Evolutionary conservation across 53 echinoderm and acorn worm species (phyloP).

Genomic region (Luidia sarsii): DNA sequence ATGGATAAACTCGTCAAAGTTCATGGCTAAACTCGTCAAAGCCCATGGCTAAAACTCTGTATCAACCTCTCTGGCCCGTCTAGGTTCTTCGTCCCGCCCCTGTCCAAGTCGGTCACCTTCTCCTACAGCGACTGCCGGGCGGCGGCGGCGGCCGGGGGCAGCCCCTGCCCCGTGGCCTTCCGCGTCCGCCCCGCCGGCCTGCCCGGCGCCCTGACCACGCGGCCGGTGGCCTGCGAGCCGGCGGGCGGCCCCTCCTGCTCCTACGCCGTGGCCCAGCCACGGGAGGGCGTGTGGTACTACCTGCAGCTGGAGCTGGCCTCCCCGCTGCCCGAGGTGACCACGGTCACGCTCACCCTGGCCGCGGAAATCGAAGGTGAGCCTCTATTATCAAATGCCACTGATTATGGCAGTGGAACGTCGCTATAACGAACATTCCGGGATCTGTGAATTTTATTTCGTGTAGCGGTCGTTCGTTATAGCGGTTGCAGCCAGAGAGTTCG

Average conservation of each 20-base stretch:
- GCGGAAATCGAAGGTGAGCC: no score
- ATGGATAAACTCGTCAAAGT: no score
- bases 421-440: no score
- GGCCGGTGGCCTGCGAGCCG: conserved; percentile 6
- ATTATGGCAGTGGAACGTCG: no score
- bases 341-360: no score
- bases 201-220: conserved; percentile 12
- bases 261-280: conserved; percentile 8
- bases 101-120: conserved; percentile 48
- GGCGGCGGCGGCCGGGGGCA: conserved; percentile 3
- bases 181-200: conserved; percentile 27
- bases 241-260: conserved; percentile 14
- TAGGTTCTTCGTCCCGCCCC: conserved; percentile 31
- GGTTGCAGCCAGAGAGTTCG: no score
- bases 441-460: no score
- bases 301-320: conserved; percentile 40
- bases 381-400: no score
- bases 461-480: no score
- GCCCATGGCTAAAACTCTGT: no score
- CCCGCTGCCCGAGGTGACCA: conserved; percentile 8
- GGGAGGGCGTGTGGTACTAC: conserved; percentile 76
- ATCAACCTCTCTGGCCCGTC: neutral
- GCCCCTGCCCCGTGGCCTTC: conserved; percentile 63
- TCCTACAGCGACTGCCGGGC: conserved; percentile 45
- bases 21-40: no score